Evolutionary conservation across 1,140 invertebrate genomes (phyloP).

Genomic region (Steinernema khuongi): DNA sequence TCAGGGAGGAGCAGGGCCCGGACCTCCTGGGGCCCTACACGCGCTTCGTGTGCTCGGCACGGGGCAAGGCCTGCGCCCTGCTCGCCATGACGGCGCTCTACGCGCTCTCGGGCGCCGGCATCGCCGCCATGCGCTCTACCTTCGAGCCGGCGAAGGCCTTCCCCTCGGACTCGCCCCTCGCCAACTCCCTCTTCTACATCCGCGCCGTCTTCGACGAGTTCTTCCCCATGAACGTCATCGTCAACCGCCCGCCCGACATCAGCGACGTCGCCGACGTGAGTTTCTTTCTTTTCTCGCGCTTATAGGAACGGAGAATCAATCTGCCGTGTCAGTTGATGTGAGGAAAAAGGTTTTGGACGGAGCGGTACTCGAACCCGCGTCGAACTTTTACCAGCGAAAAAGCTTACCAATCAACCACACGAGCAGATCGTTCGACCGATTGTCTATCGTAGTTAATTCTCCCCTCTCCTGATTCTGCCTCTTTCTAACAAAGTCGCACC

Average conservation of each 20-base stretch:
- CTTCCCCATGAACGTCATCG: slow-evolving; percentile 54
- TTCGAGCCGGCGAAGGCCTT: slow-evolving; percentile 58
- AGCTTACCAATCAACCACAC: no score
- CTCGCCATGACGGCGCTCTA: slow-evolving; percentile 39
- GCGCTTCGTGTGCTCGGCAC: slow-evolving; percentile 44
- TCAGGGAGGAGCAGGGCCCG: slow-evolving; percentile 6
- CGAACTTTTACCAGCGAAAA: no score
- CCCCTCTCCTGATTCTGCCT: no score
- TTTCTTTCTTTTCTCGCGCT: no score
- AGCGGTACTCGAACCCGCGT: no score
- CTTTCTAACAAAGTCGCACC: not conserved
- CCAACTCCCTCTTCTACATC: slow-evolving; percentile 43
- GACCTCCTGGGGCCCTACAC: slow-evolving; percentile 26
- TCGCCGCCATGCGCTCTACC: slow-evolving; percentile 26
- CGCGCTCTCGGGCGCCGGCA: slow-evolving; percentile 29
- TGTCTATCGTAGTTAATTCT: no score
- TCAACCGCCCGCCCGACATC: slow-evolving; percentile 53
- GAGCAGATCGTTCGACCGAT: no score
- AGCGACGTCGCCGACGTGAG: slow-evolving; percentile 38
- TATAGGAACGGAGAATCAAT: no score
- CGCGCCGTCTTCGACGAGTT: slow-evolving; percentile 54
- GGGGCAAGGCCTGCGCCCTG: slow-evolving; percentile 36
- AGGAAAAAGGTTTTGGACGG: no score
- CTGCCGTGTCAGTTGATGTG: no score
- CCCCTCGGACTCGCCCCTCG: slow-evolving; percentile 52